A percentile compares a stretch with the other conserved stretches of the same genome.
phyloP scores from a whole-genome alignment of 1,140 invertebrate species.

The Anoplophora glabripennis region DNA sequence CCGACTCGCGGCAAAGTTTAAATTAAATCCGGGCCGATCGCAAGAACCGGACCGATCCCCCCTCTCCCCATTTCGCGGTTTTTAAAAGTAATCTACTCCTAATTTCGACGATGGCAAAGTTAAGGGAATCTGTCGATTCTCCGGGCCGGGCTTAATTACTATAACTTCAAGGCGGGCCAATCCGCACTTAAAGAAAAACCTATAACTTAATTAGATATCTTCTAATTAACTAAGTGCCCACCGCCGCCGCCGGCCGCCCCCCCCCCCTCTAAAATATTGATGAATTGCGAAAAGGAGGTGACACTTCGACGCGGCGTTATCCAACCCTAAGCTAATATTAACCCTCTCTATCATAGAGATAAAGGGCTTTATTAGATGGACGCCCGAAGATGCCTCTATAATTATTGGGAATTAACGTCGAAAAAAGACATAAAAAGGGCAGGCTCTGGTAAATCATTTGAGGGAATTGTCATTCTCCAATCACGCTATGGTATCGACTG shows the following conservation, averaged over 20 bases:
- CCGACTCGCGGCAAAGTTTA: too few species aligned
- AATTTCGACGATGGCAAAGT: slow-evolving; percentile 18
- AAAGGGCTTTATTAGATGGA: too few species aligned
- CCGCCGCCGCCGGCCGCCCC: neutral
- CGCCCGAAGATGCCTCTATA: too few species aligned
- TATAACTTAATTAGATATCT: slow-evolving; percentile 23
- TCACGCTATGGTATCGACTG: too few species aligned
- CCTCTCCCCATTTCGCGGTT: slow-evolving; percentile 10
- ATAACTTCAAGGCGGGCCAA: slow-evolving; percentile 14
- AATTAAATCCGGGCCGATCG: too few species aligned
- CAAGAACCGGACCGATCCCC: slow-evolving; percentile 5
- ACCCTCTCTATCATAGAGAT: too few species aligned
- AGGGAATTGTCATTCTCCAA: too few species aligned
- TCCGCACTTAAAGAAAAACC: slow-evolving; percentile 18
- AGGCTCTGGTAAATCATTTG: too few species aligned
- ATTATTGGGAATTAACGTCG: too few species aligned
- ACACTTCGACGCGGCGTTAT: neutral
- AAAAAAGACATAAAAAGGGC: too few species aligned
- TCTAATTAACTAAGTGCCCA: slow-evolving; percentile 20
- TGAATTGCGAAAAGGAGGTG: slow-evolving; percentile 13
- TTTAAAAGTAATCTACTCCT: slow-evolving; percentile 17
- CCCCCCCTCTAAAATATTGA: slow-evolving; percentile 13
- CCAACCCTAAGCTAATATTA: too few species aligned
- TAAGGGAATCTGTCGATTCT: slow-evolving; percentile 17
- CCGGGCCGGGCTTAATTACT: slow-evolving; percentile 12